Evolutionary conservation across 2,888 invertebrate genomes (phyloP).

Genomic region (Diachrysia chrysitis): DNA sequence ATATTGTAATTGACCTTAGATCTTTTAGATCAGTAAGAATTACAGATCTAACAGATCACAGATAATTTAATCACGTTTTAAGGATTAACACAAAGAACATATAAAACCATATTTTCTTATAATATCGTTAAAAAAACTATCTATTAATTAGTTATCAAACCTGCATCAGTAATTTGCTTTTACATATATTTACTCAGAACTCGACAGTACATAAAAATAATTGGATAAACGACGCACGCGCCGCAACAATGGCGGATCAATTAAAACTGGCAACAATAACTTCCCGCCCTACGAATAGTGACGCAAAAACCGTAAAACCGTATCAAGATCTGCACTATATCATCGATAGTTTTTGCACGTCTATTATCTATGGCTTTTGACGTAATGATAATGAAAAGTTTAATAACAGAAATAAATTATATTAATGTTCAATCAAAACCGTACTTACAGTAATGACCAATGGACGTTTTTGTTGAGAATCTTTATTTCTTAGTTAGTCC

Average conservation of each 20-base stretch:
- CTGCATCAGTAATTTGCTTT: slow-evolving; percentile 21
- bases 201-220: slow-evolving; percentile 53
- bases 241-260: slow-evolving; percentile 51
- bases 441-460: slow-evolving; percentile 10
- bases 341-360: slow-evolving; percentile 33
- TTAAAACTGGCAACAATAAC: slow-evolving; percentile 46
- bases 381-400: slow-evolving; percentile 11
- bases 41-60: too few species aligned
- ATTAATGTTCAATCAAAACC: slow-evolving; percentile 16
- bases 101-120: neutral
- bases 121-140: neutral
- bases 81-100: neutral
- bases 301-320: slow-evolving; percentile 38
- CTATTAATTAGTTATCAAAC: slow-evolving; percentile 26
- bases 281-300: slow-evolving; percentile 36
- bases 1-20: too few species aligned
- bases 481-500: slow-evolving; percentile 6
- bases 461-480: neutral
- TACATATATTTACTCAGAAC: slow-evolving; percentile 32
- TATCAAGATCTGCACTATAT: slow-evolving; percentile 23
- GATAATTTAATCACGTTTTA: neutral
- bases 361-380: slow-evolving; percentile 27
- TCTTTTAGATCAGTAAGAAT: too few species aligned
- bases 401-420: slow-evolving; percentile 9
- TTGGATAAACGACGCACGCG: slow-evolving; percentile 51